Base-by-base conservation (phyloP, 2,113 vertebrate genomes). In the Bos indicus region DNA sequence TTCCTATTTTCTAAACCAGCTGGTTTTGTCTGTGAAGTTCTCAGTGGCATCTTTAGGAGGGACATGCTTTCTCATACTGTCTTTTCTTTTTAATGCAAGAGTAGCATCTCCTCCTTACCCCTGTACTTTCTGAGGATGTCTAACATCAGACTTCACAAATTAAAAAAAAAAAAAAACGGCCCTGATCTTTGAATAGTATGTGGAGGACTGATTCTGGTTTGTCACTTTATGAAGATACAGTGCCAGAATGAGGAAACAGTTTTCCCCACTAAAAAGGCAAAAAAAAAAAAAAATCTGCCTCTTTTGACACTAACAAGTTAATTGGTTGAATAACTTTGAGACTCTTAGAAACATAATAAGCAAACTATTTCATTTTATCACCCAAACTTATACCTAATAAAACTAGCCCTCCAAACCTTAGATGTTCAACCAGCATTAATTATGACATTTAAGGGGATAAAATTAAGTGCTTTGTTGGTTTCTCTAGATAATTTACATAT, bases 401-500 rank as follows among this genome's bases (percentile, higher is more conserved):
- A 95, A 97, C 57, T 90, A 88, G 77, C 92, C 26, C 94, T 97
- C 91, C 87, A 97, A 97, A 95, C 81, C 84, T 94, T 62, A 96
- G 90, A 90, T 88, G 81, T 96, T 88, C 59, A 95, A 59, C 56
- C 84, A 95, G 86, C 54, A 52, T 94, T 97, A 98, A 98, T 97
- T 96, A 88, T 59, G 93, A 97, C 48, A 90, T 94, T 98, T 96
- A 90, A 96, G 94, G 62, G 88, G n/a, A 94, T 97, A 87, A 96
- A 98, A 98, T 98, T 92, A 94, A 94, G 52, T 96, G 85, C 81
- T 97, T 96, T 97, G 96, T 94, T 96, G 90, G 90, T 95, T 98
- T 97, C 88, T 88, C 84, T 84, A 95, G 94, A 94, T 95, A 96
- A 97, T 98, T 97, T 97, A 96, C 97, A 98, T 98, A 96, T 90